Evolutionary conservation across 1,140 invertebrate genomes (phyloP), one percentile per base, ranked within the genome.

Genomic region (Danaus melanippus): DNA sequence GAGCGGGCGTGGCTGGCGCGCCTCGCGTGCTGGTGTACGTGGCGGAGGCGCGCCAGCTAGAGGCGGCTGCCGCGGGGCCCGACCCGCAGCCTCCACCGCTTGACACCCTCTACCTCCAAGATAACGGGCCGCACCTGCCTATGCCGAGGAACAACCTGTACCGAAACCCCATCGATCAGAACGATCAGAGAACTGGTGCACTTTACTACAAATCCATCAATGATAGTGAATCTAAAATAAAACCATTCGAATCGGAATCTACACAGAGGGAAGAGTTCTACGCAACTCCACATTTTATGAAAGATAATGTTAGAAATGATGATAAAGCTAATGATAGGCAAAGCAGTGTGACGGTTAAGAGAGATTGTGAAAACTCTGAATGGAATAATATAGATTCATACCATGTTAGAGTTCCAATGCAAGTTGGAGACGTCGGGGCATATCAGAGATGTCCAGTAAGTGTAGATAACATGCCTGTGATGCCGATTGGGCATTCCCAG

Each of bases 11-110:
- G 77, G 70, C 75, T 67, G 74, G 77, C 68, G 77, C 74, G 67
- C 79, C 79, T 69, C 80, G 79, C 72, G 73, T 81, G 79, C 78
- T 82, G 74, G 71, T 85, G 66, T 83, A 82, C 79, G 79, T 81
- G 79, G 79, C 78, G 71, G 79, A 84, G 74, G 73, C 75, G 72
- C 75, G 81, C 77, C 81, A 79, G 79, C 79, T 82, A 78, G 81
- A 79, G 71, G 64, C 75, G 67, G 74, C 70, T 71, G 72, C 69
- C 74, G 74, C 71, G 66, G 71, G 66, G 46, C 61, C 70, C 62
- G 79, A 73, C 56, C 66, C 69, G 67, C 79, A 63, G 71, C 68
- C 59, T 53, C 59, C 49, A 50, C 71, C 65, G 50, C 69, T 70
- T 50, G 74, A 76, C 56, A 54, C 69, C 45, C 67, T 74, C 63